These are phyloP conservation scores for Thunnus thynnus DNA, from an alignment of 2,113 vertebrate genomes.

Conservation along the genomic window DNA sequence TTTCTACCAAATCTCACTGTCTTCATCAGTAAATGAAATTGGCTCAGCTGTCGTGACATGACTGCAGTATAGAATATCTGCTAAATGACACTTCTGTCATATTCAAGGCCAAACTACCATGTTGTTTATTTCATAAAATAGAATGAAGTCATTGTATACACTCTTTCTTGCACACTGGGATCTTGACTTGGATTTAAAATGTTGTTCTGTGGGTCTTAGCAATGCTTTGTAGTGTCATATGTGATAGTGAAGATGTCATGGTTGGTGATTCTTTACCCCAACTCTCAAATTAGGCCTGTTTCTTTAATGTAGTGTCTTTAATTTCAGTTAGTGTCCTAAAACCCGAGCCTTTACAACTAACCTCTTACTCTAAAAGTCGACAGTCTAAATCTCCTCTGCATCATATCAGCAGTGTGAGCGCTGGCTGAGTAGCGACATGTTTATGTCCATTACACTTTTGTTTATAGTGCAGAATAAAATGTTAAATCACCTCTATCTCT, in stretches of 20 bases:
- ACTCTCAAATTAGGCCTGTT: not conserved
- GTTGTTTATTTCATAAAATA: not conserved
- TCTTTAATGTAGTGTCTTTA: not conserved
- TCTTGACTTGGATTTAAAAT: not conserved
- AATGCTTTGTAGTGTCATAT: not conserved
- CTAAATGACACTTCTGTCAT: too few relatives aligned
- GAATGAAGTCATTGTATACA: not conserved
- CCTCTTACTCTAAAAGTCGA: not conserved
- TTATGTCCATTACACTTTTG: conserved; percentile 57
- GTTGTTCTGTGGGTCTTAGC: too few relatives aligned
- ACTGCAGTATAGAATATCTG: not conserved
- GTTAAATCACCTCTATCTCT: conserved; percentile 53
- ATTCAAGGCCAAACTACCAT: not conserved
- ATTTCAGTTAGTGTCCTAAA: not conserved
- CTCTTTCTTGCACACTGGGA: not conserved
- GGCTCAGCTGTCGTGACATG: too few relatives aligned
- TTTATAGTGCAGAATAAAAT: conserved; percentile 65
- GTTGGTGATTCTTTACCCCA: too few relatives aligned
- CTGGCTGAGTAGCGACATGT: conserved; percentile 45
- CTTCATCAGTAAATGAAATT: too few relatives aligned
- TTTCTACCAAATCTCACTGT: too few relatives aligned
- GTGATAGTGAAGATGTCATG: not conserved
- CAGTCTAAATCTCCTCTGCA: conserved; percentile 20
- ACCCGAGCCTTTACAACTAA: not conserved
- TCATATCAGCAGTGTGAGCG: conserved; percentile 26